Base-by-base conservation (phyloP, 1,140 invertebrate genomes). In the Apolygus lucorum region DNA sequence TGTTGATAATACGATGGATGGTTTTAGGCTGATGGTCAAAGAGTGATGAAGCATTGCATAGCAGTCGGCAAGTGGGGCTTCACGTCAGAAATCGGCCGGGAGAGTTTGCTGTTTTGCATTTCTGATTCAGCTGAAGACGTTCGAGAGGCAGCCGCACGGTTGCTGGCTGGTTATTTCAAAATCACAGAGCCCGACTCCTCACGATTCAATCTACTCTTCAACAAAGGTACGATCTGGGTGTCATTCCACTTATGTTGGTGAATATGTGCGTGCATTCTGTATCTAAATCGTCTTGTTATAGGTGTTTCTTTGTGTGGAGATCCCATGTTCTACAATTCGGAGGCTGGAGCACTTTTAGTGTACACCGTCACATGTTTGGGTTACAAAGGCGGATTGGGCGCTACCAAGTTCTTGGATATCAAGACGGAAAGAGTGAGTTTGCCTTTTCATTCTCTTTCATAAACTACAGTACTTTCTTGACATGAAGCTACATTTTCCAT, bases 281-380 rank as follows among this genome's bases (percentile, higher is more conserved):
- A 17, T 42, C 34, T 42, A 42, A 42, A 42, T 42, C 17, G 34
- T 42, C 34, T 59, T 59, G 22, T 14, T 59, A 4, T 21, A 59
- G 54, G 78, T 14, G 54, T 81, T 2, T 72, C 68, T 2, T 72
- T 81, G 59, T 82, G 81, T 70, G 79, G 81, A 70, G 84, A 81
- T 52, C 79, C 79, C 2, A 81, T 83, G 72, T 81, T 84, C 69
- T 82, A 82, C 73, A 79, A 85, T 74, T 79, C 78, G 62, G 81
- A 83, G 71, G 82, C 81, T 74, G 85, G 83, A 27, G 79, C 81
- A 28, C 70, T 76, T 8, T 34, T 85, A n/a, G 70, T 81, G 8
- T 76, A 78, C 64, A 34, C 29, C 21, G 28, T 66, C 26, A 66
- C 64, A 1, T 66, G 26, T 2, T n/a, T 66, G 1, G 24, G 27